These are phyloP conservation scores for Hemiprocne comata DNA, from an alignment of 2,113 vertebrate species.

Conservation along the genomic window DNA sequence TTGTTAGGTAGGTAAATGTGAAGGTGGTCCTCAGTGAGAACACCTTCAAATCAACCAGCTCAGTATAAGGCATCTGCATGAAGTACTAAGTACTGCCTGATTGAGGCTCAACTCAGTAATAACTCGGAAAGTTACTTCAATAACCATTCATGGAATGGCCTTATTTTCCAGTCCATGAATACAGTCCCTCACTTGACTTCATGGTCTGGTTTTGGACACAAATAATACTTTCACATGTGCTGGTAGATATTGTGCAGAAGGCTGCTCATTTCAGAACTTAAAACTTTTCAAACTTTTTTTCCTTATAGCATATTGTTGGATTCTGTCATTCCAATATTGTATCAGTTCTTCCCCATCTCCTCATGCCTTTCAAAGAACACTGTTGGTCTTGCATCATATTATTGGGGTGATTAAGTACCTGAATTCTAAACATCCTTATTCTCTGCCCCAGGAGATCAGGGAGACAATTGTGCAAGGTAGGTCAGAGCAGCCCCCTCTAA, in stretches of 20 bases:
- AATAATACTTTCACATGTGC: neutral
- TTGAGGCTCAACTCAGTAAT: neutral
- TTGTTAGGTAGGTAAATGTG: neutral
- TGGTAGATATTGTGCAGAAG: neutral
- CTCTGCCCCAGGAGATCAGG: neutral
- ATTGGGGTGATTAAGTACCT: neutral
- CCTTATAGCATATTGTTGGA: neutral
- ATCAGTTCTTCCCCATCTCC: neutral
- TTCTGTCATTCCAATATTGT: neutral
- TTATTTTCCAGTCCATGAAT: neutral
- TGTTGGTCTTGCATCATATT: neutral
- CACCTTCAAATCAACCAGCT: neutral
- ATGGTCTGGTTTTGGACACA: neutral
- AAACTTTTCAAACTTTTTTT: neutral
- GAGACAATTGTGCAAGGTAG: neutral
- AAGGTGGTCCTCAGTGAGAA: neutral
- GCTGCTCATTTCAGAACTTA: neutral
- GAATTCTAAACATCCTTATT: neutral
- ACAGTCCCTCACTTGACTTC: neutral
- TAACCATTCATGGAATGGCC: neutral
- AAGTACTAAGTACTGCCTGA: neutral
- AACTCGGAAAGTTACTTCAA: neutral
- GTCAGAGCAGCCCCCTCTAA: neutral
- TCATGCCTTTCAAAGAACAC: neutral
- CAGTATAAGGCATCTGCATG: neutral